phyloP scores from a whole-genome alignment of 1,140 invertebrate genomes.

The Mesaphorura yosii region DNA sequence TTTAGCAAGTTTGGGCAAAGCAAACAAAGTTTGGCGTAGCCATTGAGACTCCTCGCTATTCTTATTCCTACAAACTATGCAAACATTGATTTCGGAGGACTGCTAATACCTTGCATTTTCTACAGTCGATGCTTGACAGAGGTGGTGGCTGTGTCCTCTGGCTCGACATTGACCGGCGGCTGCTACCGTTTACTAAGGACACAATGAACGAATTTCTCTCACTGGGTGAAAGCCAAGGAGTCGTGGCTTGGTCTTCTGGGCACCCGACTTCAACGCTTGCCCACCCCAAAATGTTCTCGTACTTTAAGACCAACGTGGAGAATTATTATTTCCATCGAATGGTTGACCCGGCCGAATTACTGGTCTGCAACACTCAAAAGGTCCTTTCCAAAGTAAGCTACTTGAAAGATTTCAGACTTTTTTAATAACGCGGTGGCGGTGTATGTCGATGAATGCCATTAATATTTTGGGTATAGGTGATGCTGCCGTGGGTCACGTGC shows the following conservation, averaged over 20 bases:
- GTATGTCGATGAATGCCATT: not conserved
- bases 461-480: constrained; percentile 15
- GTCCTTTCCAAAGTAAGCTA: constrained; percentile 33
- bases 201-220: constrained; percentile 18
- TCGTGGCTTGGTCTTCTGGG: constrained; percentile 32
- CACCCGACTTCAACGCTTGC: constrained; percentile 43
- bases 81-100: too few species aligned
- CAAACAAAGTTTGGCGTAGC: too few species aligned
- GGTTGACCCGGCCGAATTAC: constrained; percentile 39
- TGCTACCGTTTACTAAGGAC: constrained; percentile 31
- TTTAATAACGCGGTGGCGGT: too few species aligned
- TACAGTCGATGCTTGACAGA: constrained; percentile 40
- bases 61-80: too few species aligned
- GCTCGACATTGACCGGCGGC: constrained; percentile 37
- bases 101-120: not conserved
- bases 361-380: constrained; percentile 39
- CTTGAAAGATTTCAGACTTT: not conserved
- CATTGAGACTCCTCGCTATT: too few species aligned
- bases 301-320: constrained; percentile 39
- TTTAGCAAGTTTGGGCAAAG: too few species aligned
- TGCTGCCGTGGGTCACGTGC: constrained; percentile 43
- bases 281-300: constrained; percentile 45
- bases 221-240: constrained; percentile 27
- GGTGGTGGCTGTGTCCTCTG: constrained; percentile 41
- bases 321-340: constrained; percentile 37